Percentiles rank a stretch among this genome's conserved stretches.
Evolutionary conservation across 37 sponge, comb jelly and placozoan genomes (phyloP).

Genomic region (Geodia barretti): DNA sequence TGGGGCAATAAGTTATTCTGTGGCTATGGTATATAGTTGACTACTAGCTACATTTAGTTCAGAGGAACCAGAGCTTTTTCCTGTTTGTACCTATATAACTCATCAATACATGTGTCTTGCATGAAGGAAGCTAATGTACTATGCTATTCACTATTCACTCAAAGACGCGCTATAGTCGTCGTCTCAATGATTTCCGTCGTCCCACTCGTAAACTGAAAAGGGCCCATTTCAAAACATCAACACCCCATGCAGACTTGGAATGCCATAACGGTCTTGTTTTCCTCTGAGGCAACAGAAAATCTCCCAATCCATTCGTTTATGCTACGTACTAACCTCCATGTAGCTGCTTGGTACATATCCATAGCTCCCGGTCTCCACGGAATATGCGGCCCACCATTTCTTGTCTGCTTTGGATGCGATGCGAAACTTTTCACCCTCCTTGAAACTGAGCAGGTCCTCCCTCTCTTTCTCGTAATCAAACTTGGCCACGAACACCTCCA

Average conservation of each 20-base stretch:
- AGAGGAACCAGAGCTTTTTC: neutral
- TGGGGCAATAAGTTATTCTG: no score
- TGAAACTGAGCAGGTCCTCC: constrained; percentile 64
- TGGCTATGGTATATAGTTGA: neutral
- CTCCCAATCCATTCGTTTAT: no score
- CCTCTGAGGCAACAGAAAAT: no score
- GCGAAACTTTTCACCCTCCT: constrained; percentile 54
- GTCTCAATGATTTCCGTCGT: no score
- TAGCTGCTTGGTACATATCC: constrained; percentile 63
- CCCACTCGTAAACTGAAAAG: no score
- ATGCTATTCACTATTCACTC: no score
- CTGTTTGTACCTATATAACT: neutral
- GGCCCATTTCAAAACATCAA: no score
- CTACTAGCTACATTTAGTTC: neutral
- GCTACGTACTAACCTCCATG: constrained; percentile 67
- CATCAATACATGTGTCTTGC: no score
- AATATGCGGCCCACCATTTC: constrained; percentile 68
- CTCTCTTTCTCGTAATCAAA: constrained; percentile 70
- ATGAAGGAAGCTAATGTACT: no score
- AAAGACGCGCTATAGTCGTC: no score
- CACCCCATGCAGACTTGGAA: no score
- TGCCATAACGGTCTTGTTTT: no score
- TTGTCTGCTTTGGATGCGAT: constrained; percentile 57
- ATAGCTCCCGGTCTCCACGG: constrained; percentile 29
- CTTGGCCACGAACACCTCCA: constrained; percentile 54